Base-by-base conservation (phyloP, 2,888 invertebrate species). In the Drosophila atripex region DNA sequence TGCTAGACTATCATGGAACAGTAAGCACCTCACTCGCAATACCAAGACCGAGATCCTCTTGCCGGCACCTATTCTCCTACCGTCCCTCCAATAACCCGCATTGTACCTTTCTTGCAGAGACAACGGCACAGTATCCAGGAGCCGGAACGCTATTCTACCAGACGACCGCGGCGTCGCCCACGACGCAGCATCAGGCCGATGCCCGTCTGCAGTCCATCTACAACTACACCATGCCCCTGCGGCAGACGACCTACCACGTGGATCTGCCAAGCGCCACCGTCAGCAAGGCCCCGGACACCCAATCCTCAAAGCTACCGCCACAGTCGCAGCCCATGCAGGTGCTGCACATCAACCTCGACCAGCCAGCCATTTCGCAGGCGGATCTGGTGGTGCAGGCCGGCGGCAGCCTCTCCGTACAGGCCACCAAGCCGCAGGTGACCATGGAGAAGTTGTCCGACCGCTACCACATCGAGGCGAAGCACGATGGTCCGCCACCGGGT, bases 1-100 rank as follows among this genome's bases (percentile, higher is more conserved):
- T 93, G 94, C 96, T 89, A 95, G 96, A 90, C 95, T 96, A 89
- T 94, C 96, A 80, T 96, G 96, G 96, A 96, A 96, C 93, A 96
- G 96, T 96, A 93, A 95, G 95, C 76, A 71, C 60, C 51, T 60
- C 59, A 69, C 55, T 66, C 64, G 63, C 63, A 45, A 60, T 43
- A 45, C 60, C 68, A 49, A 66, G 35, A 21, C 43, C 49, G 49
- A 65, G 56, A 52, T 60, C 63, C 60, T 51, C 8, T 21, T 21
- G 63, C 60, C 51, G 35, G n/a, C 46, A 23, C 35, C 9, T 18
- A 28, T 12, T 43, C 43, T 32, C 14, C 49, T 18, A n/a, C 32
- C 32, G 32, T 14, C 43, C 18, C 51, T 11, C 45, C 60, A 60
- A 52, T 49, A 18, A 49, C 23, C 35, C 14, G 5, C 28, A 6